These are phyloP conservation scores for Amphimallon solstitiale DNA, from an alignment of 2,888 invertebrate species.

Conservation along the genomic window DNA sequence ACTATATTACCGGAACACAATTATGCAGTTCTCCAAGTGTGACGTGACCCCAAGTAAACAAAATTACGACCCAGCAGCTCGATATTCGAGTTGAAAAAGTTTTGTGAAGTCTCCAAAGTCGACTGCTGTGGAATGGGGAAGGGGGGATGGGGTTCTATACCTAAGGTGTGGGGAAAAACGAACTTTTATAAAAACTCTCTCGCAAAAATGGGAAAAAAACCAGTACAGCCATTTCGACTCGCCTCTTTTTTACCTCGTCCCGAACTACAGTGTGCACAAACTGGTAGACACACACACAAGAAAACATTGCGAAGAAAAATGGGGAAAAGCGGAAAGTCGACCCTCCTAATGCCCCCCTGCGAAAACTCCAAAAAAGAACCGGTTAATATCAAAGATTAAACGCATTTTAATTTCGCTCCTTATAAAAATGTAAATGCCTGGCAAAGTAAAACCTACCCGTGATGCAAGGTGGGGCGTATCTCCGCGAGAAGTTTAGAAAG, in stretches of 20 bases:
- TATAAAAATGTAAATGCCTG: slow-evolving; percentile 36
- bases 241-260: not conserved
- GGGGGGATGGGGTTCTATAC: too few relatives aligned
- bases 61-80: slow-evolving; percentile 41
- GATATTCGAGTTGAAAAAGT: slow-evolving; percentile 45
- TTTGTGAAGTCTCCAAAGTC: slow-evolving; percentile 45
- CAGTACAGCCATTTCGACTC: too few relatives aligned
- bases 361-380: slow-evolving; percentile 22
- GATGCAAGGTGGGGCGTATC: not conserved
- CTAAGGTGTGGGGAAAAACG: not conserved
- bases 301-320: not conserved
- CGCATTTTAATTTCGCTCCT: slow-evolving; percentile 34
- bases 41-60: slow-evolving; percentile 43
- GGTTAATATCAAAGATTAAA: slow-evolving; percentile 38
- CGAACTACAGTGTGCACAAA: not conserved
- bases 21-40: not conserved
- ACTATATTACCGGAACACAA: not conserved
- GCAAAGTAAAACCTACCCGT: not conserved
- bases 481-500: slow-evolving; percentile 14
- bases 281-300: not conserved
- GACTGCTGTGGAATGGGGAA: slow-evolving; percentile 15
- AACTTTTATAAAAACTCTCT: slow-evolving; percentile 11
- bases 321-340: too few relatives aligned
- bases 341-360: not conserved
- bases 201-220: slow-evolving; percentile 12